These are phyloP conservation scores for Macaria liturata DNA, from an alignment of 2,888 invertebrate species.

Conservation along the genomic window DNA sequence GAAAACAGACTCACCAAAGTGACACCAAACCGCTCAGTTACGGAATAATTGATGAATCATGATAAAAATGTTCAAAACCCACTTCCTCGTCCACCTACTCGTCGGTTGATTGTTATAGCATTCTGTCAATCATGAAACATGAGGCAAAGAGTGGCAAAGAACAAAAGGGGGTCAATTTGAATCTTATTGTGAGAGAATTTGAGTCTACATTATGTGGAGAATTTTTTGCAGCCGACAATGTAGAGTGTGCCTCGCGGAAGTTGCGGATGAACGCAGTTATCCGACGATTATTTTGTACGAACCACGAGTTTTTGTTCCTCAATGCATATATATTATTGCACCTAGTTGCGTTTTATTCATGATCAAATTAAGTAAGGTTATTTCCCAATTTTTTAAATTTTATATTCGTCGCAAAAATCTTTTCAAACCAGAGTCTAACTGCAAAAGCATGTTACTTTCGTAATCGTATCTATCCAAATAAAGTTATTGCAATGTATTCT, in stretches of 20 bases:
- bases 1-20: slow-evolving; percentile 10
- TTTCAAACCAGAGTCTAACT: no score
- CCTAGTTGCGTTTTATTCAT: no score
- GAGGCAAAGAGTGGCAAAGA: neutral
- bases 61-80: slow-evolving; percentile 19
- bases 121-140: slow-evolving; percentile 33
- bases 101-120: slow-evolving; percentile 16
- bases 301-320: no score
- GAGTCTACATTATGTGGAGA: neutral
- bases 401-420: no score
- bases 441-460: no score
- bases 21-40: slow-evolving; percentile 8
- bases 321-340: no score
- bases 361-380: no score
- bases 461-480: no score
- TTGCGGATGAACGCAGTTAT: slow-evolving; percentile 2
- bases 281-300: neutral
- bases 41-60: slow-evolving; percentile 22
- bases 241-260: slow-evolving; percentile 1
- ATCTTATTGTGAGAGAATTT: slow-evolving; percentile 2
- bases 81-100: slow-evolving; percentile 24
- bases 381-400: no score
- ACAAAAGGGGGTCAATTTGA: neutral
- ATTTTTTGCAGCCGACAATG: neutral
- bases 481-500: no score